Evolutionary conservation across 2,113 vertebrate species (phyloP).

Genomic region (Stigmatopora argus): DNA sequence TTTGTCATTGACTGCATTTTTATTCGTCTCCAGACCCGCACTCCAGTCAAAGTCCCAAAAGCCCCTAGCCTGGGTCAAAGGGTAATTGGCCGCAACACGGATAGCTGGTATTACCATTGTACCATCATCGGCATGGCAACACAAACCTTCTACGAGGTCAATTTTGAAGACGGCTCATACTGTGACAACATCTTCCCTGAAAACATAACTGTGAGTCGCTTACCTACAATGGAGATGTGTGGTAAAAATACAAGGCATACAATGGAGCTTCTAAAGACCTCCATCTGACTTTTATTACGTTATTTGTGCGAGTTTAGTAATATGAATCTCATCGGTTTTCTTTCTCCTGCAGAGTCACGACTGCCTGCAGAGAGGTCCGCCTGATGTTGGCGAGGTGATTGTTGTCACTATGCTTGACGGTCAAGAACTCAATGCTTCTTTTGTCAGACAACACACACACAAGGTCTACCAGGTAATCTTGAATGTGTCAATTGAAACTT

Average conservation of each 20-base stretch:
- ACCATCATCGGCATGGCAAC: slow-evolving; percentile 81
- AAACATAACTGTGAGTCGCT: slow-evolving; percentile 80
- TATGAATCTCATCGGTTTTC: neutral
- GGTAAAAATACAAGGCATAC: neutral
- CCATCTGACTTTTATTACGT: neutral
- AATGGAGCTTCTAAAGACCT: neutral
- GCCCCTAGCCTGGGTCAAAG: slow-evolving; percentile 78
- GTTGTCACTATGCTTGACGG: slow-evolving; percentile 78
- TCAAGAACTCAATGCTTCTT: slow-evolving; percentile 80
- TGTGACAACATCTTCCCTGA: slow-evolving; percentile 93
- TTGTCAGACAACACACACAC: slow-evolving; percentile 76
- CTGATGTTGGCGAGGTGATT: slow-evolving; percentile 77
- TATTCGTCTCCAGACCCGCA: slow-evolving; percentile 23
- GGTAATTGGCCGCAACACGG: slow-evolving; percentile 85
- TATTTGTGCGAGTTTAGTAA: neutral
- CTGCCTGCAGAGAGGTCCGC: slow-evolving; percentile 79
- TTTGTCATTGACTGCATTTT: neutral
- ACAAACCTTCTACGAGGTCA: slow-evolving; percentile 91
- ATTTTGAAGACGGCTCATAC: slow-evolving; percentile 94
- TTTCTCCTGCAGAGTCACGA: slow-evolving; percentile 80
- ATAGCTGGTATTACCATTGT: slow-evolving; percentile 86
- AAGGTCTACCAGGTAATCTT: slow-evolving; percentile 80
- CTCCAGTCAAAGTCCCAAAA: slow-evolving; percentile 47
- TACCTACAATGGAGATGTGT: neutral
- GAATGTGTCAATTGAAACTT: neutral